Evolutionary conservation across 2,888 invertebrate species (phyloP).

Genomic region (Eupeodes latifasciatus): DNA sequence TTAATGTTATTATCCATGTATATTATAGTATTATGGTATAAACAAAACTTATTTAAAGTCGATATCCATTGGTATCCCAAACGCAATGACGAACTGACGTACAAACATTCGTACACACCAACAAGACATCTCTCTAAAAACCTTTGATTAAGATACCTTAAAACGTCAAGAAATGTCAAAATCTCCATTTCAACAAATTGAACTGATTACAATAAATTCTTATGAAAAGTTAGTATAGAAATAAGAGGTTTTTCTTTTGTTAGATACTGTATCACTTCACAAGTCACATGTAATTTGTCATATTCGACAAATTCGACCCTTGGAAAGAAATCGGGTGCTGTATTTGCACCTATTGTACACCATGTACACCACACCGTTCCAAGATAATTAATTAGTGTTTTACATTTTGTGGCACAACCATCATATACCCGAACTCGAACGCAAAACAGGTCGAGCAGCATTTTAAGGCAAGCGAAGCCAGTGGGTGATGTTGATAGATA

Average conservation of each 20-base stretch:
- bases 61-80: too few species aligned
- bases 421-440: background rate
- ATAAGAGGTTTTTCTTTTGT: background rate
- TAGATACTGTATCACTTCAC: constrained; percentile 42
- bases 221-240: too few species aligned
- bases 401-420: constrained; percentile 50
- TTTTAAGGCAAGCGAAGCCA: constrained; percentile 20
- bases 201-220: too few species aligned
- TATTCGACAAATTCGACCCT: constrained; percentile 68
- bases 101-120: too few species aligned
- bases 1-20: too few species aligned
- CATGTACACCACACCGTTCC: constrained; percentile 31
- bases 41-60: too few species aligned
- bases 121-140: too few species aligned
- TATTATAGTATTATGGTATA: too few species aligned
- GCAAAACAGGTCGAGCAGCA: constrained; percentile 28
- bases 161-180: too few species aligned
- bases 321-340: constrained; percentile 33
- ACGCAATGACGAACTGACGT: too few species aligned
- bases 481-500: constrained; percentile 71
- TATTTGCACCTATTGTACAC: constrained; percentile 49
- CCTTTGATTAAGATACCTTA: too few species aligned
- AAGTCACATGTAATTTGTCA: constrained; percentile 61
- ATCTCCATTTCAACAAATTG: too few species aligned
- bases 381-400: constrained; percentile 70